Evolutionary conservation across 2,113 vertebrate genomes (phyloP).

Genomic region (Cyphomyrus discorhynchus): DNA sequence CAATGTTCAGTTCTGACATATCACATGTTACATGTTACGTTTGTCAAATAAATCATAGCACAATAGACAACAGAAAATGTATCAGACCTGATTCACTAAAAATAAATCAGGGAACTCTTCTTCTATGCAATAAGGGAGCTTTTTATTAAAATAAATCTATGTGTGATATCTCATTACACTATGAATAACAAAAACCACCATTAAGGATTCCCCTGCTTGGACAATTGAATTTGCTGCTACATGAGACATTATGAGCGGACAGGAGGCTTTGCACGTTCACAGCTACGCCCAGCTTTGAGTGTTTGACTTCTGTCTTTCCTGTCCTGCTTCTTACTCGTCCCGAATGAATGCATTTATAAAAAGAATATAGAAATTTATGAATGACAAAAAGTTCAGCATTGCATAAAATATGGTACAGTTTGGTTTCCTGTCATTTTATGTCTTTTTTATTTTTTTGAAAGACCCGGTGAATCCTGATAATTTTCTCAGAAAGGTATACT

Average conservation of each 20-base stretch:
- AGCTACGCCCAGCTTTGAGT: slow-evolving; percentile 40
- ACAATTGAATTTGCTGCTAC: slow-evolving; percentile 58
- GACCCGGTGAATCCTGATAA: slow-evolving; percentile 38
- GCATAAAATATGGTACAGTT: neutral
- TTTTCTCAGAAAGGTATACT: slow-evolving; percentile 49
- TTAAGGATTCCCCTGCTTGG: slow-evolving; percentile 70
- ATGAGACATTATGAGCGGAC: slow-evolving; percentile 36
- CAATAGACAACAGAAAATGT: neutral
- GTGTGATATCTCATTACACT: slow-evolving; percentile 1
- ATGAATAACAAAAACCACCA: slow-evolving; percentile 45
- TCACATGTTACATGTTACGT: neutral
- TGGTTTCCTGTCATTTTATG: neutral
- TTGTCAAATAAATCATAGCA: neutral
- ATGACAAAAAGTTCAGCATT: neutral
- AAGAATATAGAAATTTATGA: neutral
- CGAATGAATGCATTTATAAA: neutral
- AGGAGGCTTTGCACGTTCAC: neutral
- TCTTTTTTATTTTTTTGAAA: slow-evolving; percentile 1
- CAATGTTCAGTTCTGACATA: neutral
- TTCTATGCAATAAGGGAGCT: neutral
- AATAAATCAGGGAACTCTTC: neutral
- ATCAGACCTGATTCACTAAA: neutral
- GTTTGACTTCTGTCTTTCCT: slow-evolving; percentile 8
- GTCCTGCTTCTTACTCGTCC: neutral
- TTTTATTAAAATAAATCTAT: slow-evolving; percentile 20